Evolutionary conservation across 2,888 invertebrate species (phyloP).

Genomic region (Napeogenes sylphis): DNA sequence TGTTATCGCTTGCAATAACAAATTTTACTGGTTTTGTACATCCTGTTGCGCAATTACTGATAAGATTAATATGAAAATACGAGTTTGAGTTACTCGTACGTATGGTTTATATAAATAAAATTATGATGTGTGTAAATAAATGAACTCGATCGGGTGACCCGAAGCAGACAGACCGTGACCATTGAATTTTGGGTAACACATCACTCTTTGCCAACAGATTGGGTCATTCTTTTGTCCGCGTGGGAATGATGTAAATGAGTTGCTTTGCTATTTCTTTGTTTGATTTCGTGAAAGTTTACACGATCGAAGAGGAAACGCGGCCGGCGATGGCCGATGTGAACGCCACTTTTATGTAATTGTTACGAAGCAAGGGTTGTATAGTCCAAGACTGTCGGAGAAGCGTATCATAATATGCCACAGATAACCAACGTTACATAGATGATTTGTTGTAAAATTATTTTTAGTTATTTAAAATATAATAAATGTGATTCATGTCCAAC

Average conservation of each 20-base stretch:
- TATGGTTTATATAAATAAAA: slow-evolving; percentile 3
- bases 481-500: no score
- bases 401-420: slow-evolving; percentile 11
- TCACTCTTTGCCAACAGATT: slow-evolving; percentile 73
- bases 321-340: slow-evolving; percentile 70
- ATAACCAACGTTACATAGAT: no score
- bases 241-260: slow-evolving; percentile 77
- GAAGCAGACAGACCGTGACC: slow-evolving; percentile 53
- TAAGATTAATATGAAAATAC: background rate
- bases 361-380: slow-evolving; percentile 51
- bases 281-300: slow-evolving; percentile 78
- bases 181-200: slow-evolving; percentile 70
- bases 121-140: background rate
- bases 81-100: background rate
- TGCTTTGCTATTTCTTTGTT: slow-evolving; percentile 76
- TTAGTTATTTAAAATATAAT: no score
- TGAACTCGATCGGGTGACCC: slow-evolving; percentile 24
- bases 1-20: slow-evolving; percentile 25
- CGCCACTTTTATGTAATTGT: slow-evolving; percentile 77
- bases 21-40: slow-evolving; percentile 19
- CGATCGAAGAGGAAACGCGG: slow-evolving; percentile 75
- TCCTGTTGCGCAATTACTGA: slow-evolving; percentile 13
- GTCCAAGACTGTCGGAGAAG: slow-evolving; percentile 34
- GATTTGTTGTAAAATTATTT: no score
- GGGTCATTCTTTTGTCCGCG: slow-evolving; percentile 76